Percentiles rank a stretch among this genome's conserved stretches.
These are phyloP conservation scores for Caenorhabditis sulstoni DNA, from an alignment of 2,888 invertebrate genomes.

Conservation along the genomic window DNA sequence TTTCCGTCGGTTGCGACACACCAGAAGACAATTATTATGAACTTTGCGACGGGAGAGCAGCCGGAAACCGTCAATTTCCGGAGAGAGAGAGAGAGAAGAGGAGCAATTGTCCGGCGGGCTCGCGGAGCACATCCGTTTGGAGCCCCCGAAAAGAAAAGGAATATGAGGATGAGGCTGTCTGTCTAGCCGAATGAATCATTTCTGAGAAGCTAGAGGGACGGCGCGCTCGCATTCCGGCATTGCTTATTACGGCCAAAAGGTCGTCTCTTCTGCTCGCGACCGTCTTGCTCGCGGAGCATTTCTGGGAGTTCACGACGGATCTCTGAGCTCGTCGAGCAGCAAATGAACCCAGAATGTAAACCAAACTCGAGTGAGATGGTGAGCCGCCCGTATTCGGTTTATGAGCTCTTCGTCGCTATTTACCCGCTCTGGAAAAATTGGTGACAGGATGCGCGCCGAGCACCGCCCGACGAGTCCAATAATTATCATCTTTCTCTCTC, in stretches of 20 bases:
- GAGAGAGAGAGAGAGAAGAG: too few species aligned
- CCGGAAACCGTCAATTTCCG: constrained; percentile 39
- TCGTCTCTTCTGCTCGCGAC: too few species aligned
- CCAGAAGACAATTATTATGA: constrained; percentile 27
- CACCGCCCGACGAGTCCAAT: constrained; percentile 34
- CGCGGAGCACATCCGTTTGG: not conserved
- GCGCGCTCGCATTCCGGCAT: too few species aligned
- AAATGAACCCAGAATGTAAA: constrained; percentile 19
- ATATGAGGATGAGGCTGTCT: constrained; percentile 11
- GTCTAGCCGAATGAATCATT: constrained; percentile 32
- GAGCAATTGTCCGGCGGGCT: not conserved
- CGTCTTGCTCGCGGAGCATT: not conserved
- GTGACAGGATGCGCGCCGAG: constrained; percentile 35
- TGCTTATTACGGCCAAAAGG: too few species aligned
- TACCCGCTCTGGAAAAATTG: constrained; percentile 22
- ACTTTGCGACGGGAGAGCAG: constrained; percentile 9
- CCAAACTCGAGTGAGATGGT: constrained; percentile 24
- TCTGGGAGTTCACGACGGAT: too few species aligned
- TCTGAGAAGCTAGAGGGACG: not conserved
- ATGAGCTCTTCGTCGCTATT: constrained; percentile 42
- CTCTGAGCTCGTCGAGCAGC: not conserved
- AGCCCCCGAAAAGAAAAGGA: too few species aligned
- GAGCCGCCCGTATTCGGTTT: constrained; percentile 33
- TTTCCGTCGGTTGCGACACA: not conserved
- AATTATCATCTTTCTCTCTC: constrained; percentile 33